phyloP scores from a whole-genome alignment of 2,888 invertebrate species.

The Torymus texanus region DNA sequence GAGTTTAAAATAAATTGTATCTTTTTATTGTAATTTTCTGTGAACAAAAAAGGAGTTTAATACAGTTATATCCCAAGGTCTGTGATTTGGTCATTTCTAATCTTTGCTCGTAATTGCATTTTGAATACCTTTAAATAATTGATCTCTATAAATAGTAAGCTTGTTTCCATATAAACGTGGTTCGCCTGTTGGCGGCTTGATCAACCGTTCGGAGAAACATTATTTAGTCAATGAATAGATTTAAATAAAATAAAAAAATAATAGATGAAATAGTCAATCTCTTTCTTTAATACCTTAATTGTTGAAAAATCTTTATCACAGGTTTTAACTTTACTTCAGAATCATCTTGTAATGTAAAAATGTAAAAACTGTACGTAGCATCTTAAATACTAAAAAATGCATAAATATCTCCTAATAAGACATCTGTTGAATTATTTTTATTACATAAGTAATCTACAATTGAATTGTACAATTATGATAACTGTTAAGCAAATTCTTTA shows the following conservation, averaged over 20 bases:
- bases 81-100: neutral
- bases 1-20: too few species aligned
- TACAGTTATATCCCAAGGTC: neutral
- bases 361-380: too few species aligned
- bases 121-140: neutral
- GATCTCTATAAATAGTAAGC: slow-evolving; percentile 18
- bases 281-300: neutral
- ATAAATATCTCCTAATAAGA: too few species aligned
- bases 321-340: too few species aligned
- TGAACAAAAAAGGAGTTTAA: neutral
- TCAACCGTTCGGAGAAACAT: slow-evolving; percentile 17
- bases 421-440: too few species aligned
- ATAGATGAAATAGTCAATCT: neutral
- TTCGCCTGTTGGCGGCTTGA: slow-evolving; percentile 4
- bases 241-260: slow-evolving; percentile 1
- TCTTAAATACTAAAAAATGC: too few species aligned
- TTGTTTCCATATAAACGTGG: slow-evolving; percentile 24
- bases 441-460: too few species aligned
- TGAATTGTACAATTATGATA: too few species aligned
- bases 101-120: slow-evolving; percentile 19
- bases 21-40: too few species aligned
- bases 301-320: too few species aligned
- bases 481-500: too few species aligned
- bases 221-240: slow-evolving; percentile 1
- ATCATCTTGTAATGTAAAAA: too few species aligned